phyloP scores from a whole-genome alignment of 2,797 vertebrate species.

The Ispidina lecontei region DNA sequence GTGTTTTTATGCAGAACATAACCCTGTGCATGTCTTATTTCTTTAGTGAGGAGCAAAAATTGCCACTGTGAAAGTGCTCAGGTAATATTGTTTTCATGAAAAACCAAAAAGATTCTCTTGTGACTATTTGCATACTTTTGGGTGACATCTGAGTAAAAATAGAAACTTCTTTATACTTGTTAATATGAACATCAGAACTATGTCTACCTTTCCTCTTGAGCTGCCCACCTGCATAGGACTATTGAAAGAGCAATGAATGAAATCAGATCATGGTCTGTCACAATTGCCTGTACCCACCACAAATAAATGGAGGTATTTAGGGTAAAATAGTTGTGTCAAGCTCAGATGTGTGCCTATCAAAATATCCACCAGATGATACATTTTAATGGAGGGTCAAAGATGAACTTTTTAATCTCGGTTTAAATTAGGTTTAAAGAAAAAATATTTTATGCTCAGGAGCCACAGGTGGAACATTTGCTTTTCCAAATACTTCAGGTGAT shows the following conservation, averaged over 20 bases:
- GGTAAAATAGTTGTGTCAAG: neutral
- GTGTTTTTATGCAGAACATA: neutral
- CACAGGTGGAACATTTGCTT: neutral
- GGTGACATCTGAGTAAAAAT: neutral
- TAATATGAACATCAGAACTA: neutral
- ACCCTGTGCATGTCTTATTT: neutral
- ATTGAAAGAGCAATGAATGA: neutral
- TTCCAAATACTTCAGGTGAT: neutral
- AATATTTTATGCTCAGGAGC: neutral
- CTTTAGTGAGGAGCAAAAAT: neutral
- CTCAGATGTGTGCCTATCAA: neutral
- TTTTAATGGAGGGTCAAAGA: neutral
- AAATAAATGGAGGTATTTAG: neutral
- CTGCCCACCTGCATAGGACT: neutral
- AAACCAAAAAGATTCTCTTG: neutral
- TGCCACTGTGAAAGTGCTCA: neutral
- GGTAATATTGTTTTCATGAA: neutral
- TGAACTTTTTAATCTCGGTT: neutral
- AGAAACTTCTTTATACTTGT: neutral
- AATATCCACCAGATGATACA: neutral
- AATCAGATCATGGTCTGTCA: neutral
- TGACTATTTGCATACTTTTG: neutral
- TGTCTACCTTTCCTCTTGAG: neutral
- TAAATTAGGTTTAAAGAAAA: neutral
- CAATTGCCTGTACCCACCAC: neutral